phyloP scores from a whole-genome alignment of 2,888 invertebrate species.

The Unio pictorum region DNA sequence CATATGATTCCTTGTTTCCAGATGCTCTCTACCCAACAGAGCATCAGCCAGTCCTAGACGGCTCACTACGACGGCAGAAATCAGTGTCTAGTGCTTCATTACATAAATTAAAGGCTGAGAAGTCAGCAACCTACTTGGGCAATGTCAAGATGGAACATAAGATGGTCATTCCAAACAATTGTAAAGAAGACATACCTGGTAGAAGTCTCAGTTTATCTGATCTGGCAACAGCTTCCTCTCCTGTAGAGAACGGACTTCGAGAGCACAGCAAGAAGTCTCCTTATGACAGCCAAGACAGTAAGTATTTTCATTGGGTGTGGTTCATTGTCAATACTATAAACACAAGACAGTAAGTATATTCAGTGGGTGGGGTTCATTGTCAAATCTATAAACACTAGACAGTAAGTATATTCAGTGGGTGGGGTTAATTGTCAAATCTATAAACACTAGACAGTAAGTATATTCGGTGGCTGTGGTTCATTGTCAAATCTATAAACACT shows the following conservation, averaged over 20 bases:
- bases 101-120: constrained; percentile 18
- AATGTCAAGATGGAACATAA: constrained; percentile 4
- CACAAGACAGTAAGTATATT: no score
- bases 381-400: no score
- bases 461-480: no score
- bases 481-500: no score
- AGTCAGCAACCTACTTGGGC: constrained; percentile 6
- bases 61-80: constrained; percentile 27
- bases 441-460: no score
- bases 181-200: constrained; percentile 25
- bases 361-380: no score
- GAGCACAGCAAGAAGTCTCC: constrained; percentile 24
- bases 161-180: constrained; percentile 6
- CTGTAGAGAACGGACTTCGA: constrained; percentile 36
- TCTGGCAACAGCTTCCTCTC: constrained; percentile 26
- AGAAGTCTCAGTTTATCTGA: constrained; percentile 46
- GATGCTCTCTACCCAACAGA: constrained; percentile 22
- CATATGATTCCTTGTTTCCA: constrained; percentile 33
- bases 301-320: constrained; percentile 6
- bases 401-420: no score
- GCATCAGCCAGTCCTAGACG: constrained; percentile 31
- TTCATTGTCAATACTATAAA: no score
- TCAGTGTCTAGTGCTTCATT: constrained; percentile 38
- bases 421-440: no score
- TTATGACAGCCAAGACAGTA: constrained; percentile 29